Conservation (phyloP, 2,113 vertebrate species). For the Psammodynastes pulverulentus region DNA sequence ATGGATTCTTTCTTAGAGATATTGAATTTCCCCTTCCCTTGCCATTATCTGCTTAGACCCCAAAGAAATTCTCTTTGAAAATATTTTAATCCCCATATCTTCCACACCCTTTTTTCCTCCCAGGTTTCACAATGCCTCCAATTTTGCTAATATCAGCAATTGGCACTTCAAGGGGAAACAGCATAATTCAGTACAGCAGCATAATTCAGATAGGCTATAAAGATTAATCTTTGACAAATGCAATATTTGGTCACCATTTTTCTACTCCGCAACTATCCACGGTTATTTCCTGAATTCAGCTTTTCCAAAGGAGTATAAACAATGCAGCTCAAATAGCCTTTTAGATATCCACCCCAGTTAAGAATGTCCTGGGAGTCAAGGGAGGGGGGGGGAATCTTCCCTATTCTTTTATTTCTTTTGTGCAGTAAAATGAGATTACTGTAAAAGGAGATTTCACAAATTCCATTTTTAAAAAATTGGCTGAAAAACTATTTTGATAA, state of each 20-base stretch:
- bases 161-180: not conserved
- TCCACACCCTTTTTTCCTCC: not conserved
- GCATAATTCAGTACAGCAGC: not conserved
- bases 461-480: not conserved
- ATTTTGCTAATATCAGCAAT: constrained; percentile 9
- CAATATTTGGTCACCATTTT: not conserved
- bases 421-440: constrained; percentile 9
- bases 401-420: not conserved
- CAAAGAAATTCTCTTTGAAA: constrained; percentile 12
- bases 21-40: constrained; percentile 3
- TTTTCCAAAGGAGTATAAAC: constrained; percentile 25
- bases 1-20: not conserved
- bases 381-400: too few species aligned
- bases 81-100: constrained; percentile 5
- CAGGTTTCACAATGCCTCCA: not conserved
- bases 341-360: not conserved
- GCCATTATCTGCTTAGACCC: not conserved
- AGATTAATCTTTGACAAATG: constrained; percentile 33
- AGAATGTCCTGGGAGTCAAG: not conserved
- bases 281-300: constrained; percentile 18
- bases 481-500: not conserved
- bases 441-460: not conserved
- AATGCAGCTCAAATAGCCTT: constrained; percentile 29
- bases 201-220: not conserved
- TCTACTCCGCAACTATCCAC: not conserved